Evolutionary conservation across 2,888 invertebrate genomes (phyloP).

Genomic region (Cerastis leucographa): DNA sequence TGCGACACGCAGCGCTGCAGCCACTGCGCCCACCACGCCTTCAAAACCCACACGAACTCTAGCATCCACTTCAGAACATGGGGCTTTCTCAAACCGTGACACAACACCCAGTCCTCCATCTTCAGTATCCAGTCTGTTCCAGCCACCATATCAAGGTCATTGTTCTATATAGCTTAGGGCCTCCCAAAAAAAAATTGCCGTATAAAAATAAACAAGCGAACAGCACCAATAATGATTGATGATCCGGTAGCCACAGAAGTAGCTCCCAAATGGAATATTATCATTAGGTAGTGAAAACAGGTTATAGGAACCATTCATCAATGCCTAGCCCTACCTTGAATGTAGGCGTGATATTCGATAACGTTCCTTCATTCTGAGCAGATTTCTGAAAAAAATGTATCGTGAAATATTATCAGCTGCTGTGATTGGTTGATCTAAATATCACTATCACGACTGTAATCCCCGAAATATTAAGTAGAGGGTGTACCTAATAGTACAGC

Average conservation of each 20-base stretch:
- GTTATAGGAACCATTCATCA: conserved; percentile 49
- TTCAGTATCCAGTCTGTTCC: neutral
- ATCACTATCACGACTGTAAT: neutral
- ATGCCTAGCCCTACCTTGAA: conserved; percentile 21
- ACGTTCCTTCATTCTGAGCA: neutral
- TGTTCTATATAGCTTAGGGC: neutral
- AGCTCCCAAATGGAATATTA: conserved; percentile 31
- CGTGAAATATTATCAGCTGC: neutral
- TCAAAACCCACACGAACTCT: neutral
- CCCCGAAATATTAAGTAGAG: neutral
- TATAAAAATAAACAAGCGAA: neutral
- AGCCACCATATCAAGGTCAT: neutral
- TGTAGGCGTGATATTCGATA: conserved; percentile 7
- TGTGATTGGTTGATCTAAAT: neutral
- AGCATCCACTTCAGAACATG: neutral
- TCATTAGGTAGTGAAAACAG: conserved; percentile 34
- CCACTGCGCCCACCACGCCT: neutral
- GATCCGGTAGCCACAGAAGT: conserved; percentile 16
- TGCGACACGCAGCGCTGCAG: neutral
- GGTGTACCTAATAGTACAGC: neutral
- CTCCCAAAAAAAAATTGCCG: too few species aligned
- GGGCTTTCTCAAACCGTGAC: neutral
- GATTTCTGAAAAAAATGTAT: neutral
- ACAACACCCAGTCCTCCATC: neutral
- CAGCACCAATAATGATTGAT: conserved; percentile 39